Evolutionary conservation across 2,888 invertebrate species (phyloP).

Genomic region (Caenorhabditis sulstoni): DNA sequence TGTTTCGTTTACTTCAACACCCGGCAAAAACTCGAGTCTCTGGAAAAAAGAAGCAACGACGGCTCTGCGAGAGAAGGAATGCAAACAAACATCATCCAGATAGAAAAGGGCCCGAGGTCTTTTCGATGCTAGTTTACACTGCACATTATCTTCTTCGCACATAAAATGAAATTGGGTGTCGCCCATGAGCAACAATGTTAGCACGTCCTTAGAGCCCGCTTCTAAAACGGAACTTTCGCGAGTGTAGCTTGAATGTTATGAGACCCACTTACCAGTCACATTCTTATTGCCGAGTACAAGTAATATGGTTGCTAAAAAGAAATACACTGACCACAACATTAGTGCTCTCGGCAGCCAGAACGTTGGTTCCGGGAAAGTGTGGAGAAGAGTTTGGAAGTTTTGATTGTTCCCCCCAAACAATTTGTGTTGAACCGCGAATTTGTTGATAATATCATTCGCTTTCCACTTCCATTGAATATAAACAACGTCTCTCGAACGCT

Average conservation of each 20-base stretch:
- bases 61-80: not conserved
- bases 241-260: not conserved
- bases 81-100: slow-evolving; percentile 62
- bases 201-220: slow-evolving; percentile 49
- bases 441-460: slow-evolving; percentile 48
- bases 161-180: slow-evolving; percentile 77
- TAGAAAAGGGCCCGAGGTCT: slow-evolving; percentile 62
- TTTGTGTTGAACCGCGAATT: slow-evolving; percentile 34
- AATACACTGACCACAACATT: not conserved
- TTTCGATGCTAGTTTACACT: slow-evolving; percentile 70
- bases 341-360: not conserved
- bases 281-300: not conserved
- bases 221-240: not conserved
- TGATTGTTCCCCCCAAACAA: slow-evolving; percentile 29
- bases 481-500: slow-evolving; percentile 40
- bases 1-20: slow-evolving; percentile 47
- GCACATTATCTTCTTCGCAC: slow-evolving; percentile 72
- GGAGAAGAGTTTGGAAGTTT: slow-evolving; percentile 18
- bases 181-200: slow-evolving; percentile 73
- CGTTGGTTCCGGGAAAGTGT: not conserved
- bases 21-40: slow-evolving; percentile 33
- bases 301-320: not conserved
- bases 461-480: slow-evolving; percentile 32
- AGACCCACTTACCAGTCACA: not conserved
- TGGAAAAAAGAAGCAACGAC: slow-evolving; percentile 5